phyloP scores from a whole-genome alignment of 2,797 vertebrate species.

The Fistularia commersonii region DNA sequence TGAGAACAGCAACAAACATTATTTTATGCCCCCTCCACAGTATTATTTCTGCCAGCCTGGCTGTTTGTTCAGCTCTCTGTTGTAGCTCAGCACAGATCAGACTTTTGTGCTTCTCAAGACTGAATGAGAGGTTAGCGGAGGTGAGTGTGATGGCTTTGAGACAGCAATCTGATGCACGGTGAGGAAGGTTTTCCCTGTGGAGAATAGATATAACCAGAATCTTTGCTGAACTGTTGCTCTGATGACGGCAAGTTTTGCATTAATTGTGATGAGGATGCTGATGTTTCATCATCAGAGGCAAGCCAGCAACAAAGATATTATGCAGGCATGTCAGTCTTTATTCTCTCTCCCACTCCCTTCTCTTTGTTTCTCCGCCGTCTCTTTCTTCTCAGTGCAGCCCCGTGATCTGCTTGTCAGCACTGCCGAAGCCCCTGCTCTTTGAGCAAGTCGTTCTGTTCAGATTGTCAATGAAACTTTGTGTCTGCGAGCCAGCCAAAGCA shows the following conservation, averaged over 20 bases:
- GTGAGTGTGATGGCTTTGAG: slow-evolving; percentile 13
- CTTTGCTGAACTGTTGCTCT: slow-evolving; percentile 23
- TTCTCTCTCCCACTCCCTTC: slow-evolving; percentile 4
- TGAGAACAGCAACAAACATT: slow-evolving; percentile 30
- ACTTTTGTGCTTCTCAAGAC: slow-evolving; percentile 18
- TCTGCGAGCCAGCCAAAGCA: slow-evolving; percentile 37
- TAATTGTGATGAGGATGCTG: slow-evolving; percentile 15
- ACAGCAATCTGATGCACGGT: slow-evolving; percentile 3
- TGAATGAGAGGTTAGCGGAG: slow-evolving; percentile 9
- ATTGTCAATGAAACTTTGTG: slow-evolving; percentile 66
- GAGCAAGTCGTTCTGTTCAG: slow-evolving; percentile 49
- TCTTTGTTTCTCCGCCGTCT: slow-evolving; percentile 13
- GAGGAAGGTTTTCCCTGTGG: slow-evolving; percentile 30
- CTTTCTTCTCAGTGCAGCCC: slow-evolving; percentile 22
- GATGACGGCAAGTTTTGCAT: slow-evolving; percentile 19
- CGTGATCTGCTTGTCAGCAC: slow-evolving; percentile 55
- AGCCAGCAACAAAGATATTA: slow-evolving; percentile 38
- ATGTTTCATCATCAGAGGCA: slow-evolving; percentile 44
- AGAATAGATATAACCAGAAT: slow-evolving; percentile 14
- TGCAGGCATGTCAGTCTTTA: slow-evolving; percentile 23
- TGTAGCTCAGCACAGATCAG: slow-evolving; percentile 16
- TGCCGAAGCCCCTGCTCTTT: slow-evolving; percentile 56
- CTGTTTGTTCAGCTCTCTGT: slow-evolving; percentile 31
- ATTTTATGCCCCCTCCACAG: slow-evolving; percentile 31
- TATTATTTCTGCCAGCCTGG: slow-evolving; percentile 19